These are phyloP conservation scores for Polylopha cassiicola DNA, from an alignment of 2,888 invertebrate genomes.

Conservation along the genomic window DNA sequence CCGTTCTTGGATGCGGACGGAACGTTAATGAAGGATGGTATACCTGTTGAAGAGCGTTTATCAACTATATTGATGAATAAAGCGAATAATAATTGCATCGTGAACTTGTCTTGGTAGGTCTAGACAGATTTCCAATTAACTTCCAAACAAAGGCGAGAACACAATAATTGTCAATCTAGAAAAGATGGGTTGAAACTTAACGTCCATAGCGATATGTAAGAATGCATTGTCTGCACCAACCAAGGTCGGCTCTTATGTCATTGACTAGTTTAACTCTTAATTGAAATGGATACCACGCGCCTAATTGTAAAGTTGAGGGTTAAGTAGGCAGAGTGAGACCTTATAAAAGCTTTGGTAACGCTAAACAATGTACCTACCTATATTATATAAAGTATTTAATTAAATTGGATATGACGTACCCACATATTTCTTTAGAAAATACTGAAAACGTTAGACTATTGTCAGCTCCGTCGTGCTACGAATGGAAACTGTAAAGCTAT, in stretches of 20 bases:
- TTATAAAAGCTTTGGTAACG: too few species aligned
- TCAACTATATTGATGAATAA: constrained; percentile 12
- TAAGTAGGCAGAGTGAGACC: not conserved
- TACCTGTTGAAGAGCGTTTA: constrained; percentile 15
- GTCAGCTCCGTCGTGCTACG: too few species aligned
- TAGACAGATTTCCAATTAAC: constrained; percentile 13
- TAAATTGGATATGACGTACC: too few species aligned
- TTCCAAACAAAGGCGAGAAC: constrained; percentile 7
- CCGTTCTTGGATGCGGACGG: constrained; percentile 29
- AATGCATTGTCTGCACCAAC: constrained; percentile 50
- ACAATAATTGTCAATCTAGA: too few species aligned
- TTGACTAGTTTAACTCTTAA: constrained; percentile 41
- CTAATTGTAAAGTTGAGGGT: constrained; percentile 7
- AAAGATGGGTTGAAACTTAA: constrained; percentile 29
- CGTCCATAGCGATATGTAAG: constrained; percentile 39
- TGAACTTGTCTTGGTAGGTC: constrained; percentile 10
- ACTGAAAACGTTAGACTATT: too few species aligned
- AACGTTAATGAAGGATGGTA: constrained; percentile 26
- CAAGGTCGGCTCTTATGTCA: constrained; percentile 46
- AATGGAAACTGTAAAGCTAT: too few species aligned
- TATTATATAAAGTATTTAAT: too few species aligned
- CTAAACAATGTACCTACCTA: too few species aligned
- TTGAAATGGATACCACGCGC: constrained; percentile 23
- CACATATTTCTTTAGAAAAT: too few species aligned
- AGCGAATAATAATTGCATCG: constrained; percentile 10